Conservation (phyloP, 2,888 invertebrate genomes). For the Diarsia dahlii region DNA sequence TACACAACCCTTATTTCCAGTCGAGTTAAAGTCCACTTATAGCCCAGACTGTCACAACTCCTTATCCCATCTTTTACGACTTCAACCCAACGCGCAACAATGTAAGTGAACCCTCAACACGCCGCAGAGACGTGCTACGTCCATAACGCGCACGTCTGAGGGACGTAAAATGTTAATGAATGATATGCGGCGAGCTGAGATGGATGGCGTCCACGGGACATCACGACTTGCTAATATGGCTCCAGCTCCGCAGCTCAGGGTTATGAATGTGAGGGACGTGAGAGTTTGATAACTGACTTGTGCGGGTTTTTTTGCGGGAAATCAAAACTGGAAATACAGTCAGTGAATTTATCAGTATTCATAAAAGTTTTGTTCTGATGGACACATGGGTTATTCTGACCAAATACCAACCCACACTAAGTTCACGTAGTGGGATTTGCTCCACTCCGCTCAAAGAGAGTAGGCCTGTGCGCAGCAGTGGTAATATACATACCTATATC, state of each 20-base stretch:
- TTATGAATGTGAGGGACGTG: slow-evolving; percentile 51
- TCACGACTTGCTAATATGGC: slow-evolving; percentile 49
- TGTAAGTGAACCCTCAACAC: slow-evolving; percentile 40
- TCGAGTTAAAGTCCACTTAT: background rate
- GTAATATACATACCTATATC: too few species aligned
- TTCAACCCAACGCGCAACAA: slow-evolving; percentile 32
- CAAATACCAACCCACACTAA: too few species aligned
- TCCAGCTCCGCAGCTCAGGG: background rate
- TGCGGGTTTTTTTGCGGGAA: slow-evolving; percentile 18
- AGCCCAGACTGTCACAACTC: background rate
- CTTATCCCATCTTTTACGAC: slow-evolving; percentile 29
- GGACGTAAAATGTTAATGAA: slow-evolving; percentile 65
- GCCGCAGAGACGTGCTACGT: slow-evolving; percentile 18
- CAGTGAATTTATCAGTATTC: background rate
- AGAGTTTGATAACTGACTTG: slow-evolving; percentile 2
- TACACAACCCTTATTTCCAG: background rate
- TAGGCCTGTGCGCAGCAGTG: background rate
- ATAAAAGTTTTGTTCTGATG: too few species aligned
- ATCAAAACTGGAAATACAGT: background rate
- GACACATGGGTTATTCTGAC: too few species aligned
- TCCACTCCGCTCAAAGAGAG: background rate
- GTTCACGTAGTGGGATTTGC: too few species aligned
- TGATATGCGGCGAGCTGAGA: slow-evolving; percentile 53
- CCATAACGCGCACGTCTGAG: slow-evolving; percentile 30
- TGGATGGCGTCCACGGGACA: slow-evolving; percentile 45